Evolutionary conservation across 2,113 vertebrate genomes (phyloP).

Genomic region (Chloropsis cyanopogon): DNA sequence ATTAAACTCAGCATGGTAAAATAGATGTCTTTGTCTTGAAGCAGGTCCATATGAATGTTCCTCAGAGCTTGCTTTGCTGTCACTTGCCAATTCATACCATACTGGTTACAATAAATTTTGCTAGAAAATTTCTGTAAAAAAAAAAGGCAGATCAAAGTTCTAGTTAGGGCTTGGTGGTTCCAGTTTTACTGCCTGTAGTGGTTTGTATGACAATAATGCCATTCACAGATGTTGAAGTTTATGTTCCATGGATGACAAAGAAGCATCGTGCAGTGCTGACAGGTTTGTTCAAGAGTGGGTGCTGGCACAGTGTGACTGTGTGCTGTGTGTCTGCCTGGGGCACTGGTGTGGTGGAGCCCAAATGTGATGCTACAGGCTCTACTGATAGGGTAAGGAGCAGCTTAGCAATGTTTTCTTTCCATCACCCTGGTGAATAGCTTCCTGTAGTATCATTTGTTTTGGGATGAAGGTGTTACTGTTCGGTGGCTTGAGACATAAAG

Average conservation of each 20-base stretch:
- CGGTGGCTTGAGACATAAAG: fast-evolving
- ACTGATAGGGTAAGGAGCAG: neutral
- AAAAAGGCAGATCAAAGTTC: neutral
- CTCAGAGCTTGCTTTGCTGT: neutral
- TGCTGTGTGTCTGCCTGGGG: neutral
- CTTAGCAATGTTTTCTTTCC: neutral
- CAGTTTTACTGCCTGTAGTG: neutral
- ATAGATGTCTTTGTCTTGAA: neutral
- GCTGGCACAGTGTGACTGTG: neutral
- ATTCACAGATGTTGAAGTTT: neutral
- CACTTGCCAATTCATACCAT: neutral
- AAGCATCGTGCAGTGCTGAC: neutral
- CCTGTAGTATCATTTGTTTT: neutral
- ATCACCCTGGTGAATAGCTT: neutral
- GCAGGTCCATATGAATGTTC: neutral
- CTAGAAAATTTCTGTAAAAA: neutral
- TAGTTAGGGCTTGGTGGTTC: neutral
- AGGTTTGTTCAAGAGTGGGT: neutral
- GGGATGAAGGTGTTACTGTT: neutral
- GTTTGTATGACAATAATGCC: neutral
- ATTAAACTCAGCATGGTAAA: neutral
- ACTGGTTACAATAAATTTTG: neutral
- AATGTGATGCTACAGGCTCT: neutral
- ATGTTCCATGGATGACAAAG: neutral
- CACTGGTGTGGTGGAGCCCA: neutral